phyloP scores from a whole-genome alignment of 2,888 invertebrate species.

The Tanytarsus gracilentus region DNA sequence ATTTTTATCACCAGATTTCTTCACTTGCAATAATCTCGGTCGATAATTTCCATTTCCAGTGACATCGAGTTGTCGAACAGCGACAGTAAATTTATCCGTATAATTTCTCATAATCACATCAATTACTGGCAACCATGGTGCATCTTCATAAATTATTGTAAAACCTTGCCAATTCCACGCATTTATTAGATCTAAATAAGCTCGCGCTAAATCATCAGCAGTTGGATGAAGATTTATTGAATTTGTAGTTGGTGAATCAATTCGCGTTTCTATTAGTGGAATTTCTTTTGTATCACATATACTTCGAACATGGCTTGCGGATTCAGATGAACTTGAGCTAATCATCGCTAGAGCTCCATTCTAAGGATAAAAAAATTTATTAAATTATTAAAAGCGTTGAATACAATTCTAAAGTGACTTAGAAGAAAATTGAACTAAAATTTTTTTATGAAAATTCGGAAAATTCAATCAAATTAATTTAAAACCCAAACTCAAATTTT shows the following conservation, averaged over 20 bases:
- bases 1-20: constrained; percentile 56
- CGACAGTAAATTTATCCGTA: constrained; percentile 47
- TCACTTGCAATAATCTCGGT: constrained; percentile 57
- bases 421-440: too few relatives aligned
- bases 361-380: constrained; percentile 37
- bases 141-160: constrained; percentile 77
- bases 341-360: constrained; percentile 71
- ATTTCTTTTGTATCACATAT: constrained; percentile 75
- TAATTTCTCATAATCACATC: constrained; percentile 12
- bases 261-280: constrained; percentile 73
- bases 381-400: background rate
- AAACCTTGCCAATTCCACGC: constrained; percentile 74
- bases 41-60: constrained; percentile 61
- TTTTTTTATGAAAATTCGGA: too few relatives aligned
- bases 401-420: too few relatives aligned
- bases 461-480: too few relatives aligned
- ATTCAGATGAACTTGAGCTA: constrained; percentile 62
- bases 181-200: constrained; percentile 58
- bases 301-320: constrained; percentile 70
- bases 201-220: constrained; percentile 50
- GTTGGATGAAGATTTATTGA: constrained; percentile 68
- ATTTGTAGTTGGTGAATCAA: constrained; percentile 52
- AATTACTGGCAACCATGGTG: constrained; percentile 15
- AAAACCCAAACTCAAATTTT: too few relatives aligned
- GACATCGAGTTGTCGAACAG: constrained; percentile 52